These are phyloP conservation scores for Yoshiicerus persimilis DNA, from an alignment of 1,140 invertebrate genomes.

Conservation along the genomic window DNA sequence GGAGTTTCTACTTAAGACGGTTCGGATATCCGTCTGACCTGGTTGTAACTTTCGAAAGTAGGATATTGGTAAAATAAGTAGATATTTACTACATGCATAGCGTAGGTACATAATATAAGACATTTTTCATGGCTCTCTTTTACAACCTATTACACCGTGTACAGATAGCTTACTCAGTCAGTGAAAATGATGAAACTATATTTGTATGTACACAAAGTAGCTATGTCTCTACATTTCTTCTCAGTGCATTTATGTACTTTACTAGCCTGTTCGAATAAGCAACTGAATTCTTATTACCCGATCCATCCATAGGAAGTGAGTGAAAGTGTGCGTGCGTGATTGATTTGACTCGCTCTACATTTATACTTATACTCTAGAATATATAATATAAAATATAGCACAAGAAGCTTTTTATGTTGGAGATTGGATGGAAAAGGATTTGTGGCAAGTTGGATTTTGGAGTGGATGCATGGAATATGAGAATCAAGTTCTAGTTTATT, in stretches of 20 bases:
- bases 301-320: not conserved
- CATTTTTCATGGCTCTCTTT: not conserved
- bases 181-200: not conserved
- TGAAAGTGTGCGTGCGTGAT: conserved; percentile 38
- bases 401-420: not conserved
- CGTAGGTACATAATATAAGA: not conserved
- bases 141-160: not conserved
- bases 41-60: not conserved
- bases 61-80: not conserved
- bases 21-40: not conserved
- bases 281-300: not conserved
- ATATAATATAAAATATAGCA: no score
- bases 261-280: not conserved
- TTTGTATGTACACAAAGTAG: not conserved
- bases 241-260: not conserved
- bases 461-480: not conserved
- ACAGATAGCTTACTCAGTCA: not conserved
- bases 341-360: conserved; percentile 16
- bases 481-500: not conserved
- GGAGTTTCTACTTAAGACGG: not conserved
- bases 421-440: conserved; percentile 14
- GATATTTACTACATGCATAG: not conserved
- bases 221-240: not conserved
- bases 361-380: no score
- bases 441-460: not conserved